phyloP scores from a whole-genome alignment of 1,140 invertebrate species.

The Kradibia gibbosae region DNA sequence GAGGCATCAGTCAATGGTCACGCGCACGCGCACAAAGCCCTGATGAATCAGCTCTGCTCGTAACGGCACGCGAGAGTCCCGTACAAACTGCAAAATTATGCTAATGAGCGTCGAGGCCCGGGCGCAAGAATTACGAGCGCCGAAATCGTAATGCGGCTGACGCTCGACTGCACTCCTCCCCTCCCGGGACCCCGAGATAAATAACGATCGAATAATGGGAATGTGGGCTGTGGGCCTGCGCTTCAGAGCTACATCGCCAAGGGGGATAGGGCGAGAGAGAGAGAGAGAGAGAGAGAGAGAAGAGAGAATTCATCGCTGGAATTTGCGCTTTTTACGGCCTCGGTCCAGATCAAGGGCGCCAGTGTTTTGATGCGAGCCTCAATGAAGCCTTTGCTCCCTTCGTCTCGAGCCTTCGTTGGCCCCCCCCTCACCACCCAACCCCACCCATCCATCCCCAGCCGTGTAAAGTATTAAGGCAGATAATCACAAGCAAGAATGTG shows the following conservation, averaged over 20 bases:
- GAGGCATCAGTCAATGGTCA: neutral
- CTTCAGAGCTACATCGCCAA: no score
- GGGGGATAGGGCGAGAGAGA: no score
- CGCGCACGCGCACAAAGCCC: neutral
- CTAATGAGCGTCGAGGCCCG: neutral
- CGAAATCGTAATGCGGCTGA: constrained; percentile 1
- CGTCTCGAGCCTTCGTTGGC: no score
- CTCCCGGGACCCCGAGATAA: no score
- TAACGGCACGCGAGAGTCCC: constrained; percentile 41
- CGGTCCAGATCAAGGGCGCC: neutral
- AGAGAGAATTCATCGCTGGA: neutral
- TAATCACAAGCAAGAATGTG: no score
- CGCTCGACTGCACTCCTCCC: neutral
- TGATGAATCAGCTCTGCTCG: neutral
- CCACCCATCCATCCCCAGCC: neutral
- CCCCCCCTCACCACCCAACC: no score
- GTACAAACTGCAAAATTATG: constrained; percentile 45
- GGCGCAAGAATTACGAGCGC: neutral
- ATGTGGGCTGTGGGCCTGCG: no score
- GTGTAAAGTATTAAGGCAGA: no score
- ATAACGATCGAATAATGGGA: no score
- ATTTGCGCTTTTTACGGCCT: neutral
- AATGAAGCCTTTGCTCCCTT: no score
- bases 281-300: constrained; percentile 27
- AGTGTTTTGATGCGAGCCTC: neutral